Conservation (phyloP, 2,113 vertebrate species). For the Chaetura pelagica region DNA sequence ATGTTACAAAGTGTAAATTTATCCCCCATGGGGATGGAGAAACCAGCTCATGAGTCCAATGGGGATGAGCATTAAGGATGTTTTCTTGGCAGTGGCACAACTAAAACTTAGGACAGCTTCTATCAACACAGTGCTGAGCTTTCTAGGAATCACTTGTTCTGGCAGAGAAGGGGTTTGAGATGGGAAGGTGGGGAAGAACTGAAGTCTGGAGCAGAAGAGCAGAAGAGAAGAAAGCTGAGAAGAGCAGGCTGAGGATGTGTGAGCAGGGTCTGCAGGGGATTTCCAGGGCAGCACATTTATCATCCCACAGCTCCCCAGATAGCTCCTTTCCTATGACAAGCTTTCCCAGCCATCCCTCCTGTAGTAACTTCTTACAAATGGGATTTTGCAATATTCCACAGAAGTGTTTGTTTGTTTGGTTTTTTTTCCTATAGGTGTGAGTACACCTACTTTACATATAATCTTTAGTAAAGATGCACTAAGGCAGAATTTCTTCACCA, state of each 20-base stretch:
- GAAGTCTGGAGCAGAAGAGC: background rate
- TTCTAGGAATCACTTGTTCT: background rate
- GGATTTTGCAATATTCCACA: background rate
- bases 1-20: background rate
- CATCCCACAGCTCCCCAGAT: background rate
- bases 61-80: background rate
- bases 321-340: background rate
- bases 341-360: background rate
- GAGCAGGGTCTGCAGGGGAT: background rate
- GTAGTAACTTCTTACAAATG: background rate
- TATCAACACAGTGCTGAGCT: background rate
- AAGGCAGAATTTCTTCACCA: background rate
- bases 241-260: background rate
- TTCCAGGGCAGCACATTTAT: background rate
- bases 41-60: background rate
- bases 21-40: background rate
- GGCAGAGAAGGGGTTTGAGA: background rate
- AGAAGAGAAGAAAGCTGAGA: background rate
- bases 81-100: background rate
- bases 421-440: background rate
- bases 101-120: background rate
- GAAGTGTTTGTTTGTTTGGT: background rate
- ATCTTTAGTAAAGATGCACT: background rate
- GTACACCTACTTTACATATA: background rate
- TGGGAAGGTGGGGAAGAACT: background rate